Percentiles rank a stretch among this genome's conserved stretches.
Conservation (phyloP, 1,140 invertebrate genomes). For the Drosophila willistoni region DNA sequence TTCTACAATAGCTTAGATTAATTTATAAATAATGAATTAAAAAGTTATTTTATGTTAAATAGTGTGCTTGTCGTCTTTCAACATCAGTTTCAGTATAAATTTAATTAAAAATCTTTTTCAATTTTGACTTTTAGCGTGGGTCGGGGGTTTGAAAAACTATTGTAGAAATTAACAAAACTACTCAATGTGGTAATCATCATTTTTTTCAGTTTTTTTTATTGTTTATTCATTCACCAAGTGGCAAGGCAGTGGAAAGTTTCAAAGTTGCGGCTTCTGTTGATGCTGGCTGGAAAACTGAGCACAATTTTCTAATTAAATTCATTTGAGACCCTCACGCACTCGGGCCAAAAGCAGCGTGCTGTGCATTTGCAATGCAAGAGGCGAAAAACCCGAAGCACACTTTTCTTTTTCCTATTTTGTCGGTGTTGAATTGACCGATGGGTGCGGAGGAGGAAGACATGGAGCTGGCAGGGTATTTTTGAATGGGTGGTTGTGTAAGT, state of each 20-base stretch:
- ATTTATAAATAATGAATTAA: no score
- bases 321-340: constrained; percentile 80
- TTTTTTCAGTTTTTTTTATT: constrained; percentile 20
- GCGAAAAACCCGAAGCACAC: constrained; percentile 16
- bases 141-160: constrained; percentile 41
- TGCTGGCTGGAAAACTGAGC: constrained; percentile 59
- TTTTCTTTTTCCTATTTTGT: background rate
- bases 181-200: constrained; percentile 69
- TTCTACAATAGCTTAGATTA: no score
- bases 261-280: constrained; percentile 47
- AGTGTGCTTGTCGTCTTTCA: constrained; percentile 17
- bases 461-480: no score
- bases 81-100: constrained; percentile 35
- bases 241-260: constrained; percentile 5
- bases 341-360: constrained; percentile 60
- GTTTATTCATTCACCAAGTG: constrained; percentile 40
- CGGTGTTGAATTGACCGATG: constrained; percentile 29
- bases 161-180: constrained; percentile 74
- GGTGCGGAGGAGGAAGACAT: background rate
- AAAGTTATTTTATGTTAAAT: background rate
- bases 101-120: constrained; percentile 63
- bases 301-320: constrained; percentile 82
- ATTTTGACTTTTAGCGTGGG: constrained; percentile 41
- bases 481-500: background rate
- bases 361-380: constrained; percentile 50